phyloP scores from a whole-genome alignment of 2,888 invertebrate species.

The Lymantria monacha region DNA sequence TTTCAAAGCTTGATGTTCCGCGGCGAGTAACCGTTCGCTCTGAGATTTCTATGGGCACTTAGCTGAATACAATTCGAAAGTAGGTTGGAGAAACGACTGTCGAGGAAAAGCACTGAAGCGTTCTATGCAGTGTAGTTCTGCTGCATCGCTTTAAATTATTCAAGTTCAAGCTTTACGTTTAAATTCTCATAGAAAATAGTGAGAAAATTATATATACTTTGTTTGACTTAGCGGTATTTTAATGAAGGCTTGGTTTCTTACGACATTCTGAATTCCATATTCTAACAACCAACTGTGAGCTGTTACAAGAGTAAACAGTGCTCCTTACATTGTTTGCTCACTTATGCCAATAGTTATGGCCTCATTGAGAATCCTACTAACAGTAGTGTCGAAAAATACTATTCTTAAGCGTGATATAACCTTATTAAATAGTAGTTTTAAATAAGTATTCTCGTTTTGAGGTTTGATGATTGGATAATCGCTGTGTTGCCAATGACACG shows the following conservation, averaged over 20 bases:
- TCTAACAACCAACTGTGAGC: constrained; percentile 50
- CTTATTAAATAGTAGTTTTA: constrained; percentile 44
- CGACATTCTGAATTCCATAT: constrained; percentile 46
- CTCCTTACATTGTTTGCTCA: constrained; percentile 57
- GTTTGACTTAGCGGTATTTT: constrained; percentile 40
- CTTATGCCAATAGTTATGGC: constrained; percentile 60
- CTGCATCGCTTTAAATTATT: constrained; percentile 21
- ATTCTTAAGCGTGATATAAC: constrained; percentile 34
- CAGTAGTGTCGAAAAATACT: constrained; percentile 29
- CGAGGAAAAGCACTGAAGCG: constrained; percentile 45
- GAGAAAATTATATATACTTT: constrained; percentile 18
- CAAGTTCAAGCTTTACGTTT: constrained; percentile 10
- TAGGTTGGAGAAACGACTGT: constrained; percentile 47
- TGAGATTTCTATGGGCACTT: constrained; percentile 34
- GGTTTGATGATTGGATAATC: constrained; percentile 40
- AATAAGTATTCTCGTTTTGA: constrained; percentile 40
- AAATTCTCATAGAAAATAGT: constrained; percentile 11
- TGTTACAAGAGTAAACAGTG: constrained; percentile 59
- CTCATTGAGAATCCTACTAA: constrained; percentile 56
- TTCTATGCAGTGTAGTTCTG: constrained; percentile 16
- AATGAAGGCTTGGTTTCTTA: constrained; percentile 36
- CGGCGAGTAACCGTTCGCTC: constrained; percentile 33
- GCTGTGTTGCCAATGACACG: constrained; percentile 37
- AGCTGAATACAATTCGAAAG: constrained; percentile 45
- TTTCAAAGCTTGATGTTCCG: constrained; percentile 14